These are phyloP conservation scores for Cinclus mexicanus DNA, from an alignment of 2,113 vertebrate genomes.

Conservation along the genomic window DNA sequence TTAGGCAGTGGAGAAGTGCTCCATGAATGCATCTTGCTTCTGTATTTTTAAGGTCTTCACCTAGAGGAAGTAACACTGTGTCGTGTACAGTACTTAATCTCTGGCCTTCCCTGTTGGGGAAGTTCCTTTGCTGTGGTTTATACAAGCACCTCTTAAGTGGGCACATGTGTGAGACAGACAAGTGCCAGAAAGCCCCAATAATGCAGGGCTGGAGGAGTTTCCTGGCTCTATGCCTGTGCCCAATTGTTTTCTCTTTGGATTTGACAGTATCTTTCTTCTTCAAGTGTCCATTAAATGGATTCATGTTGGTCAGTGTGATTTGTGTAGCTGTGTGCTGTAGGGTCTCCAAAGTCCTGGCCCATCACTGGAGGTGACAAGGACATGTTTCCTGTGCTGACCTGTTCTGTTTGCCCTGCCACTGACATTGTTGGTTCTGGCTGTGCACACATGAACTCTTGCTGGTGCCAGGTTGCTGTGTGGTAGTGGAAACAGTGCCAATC, in stretches of 20 bases:
- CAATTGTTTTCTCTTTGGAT: background rate
- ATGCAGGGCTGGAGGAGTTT: background rate
- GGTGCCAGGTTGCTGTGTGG: rapidly evolving
- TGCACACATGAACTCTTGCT: rapidly evolving
- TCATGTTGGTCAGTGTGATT: background rate
- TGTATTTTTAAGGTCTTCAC: background rate
- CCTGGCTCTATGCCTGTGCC: background rate
- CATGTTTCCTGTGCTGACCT: background rate
- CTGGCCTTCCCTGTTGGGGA: background rate
- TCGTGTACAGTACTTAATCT: rapidly evolving
- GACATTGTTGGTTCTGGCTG: rapidly evolving
- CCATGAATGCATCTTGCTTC: background rate
- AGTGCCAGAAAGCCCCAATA: background rate
- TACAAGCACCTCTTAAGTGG: background rate
- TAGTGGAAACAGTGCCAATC: background rate
- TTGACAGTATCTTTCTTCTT: background rate
- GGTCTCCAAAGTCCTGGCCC: rapidly evolving
- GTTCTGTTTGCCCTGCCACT: background rate
- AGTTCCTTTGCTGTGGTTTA: background rate
- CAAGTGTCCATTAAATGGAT: background rate
- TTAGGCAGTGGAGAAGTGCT: background rate
- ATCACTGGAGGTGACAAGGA: background rate
- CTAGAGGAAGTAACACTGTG: background rate
- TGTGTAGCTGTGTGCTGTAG: background rate
- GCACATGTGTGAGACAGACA: rapidly evolving